Base-by-base conservation (phyloP, 2,888 invertebrate species). In the Drosophila meridionalis region DNA sequence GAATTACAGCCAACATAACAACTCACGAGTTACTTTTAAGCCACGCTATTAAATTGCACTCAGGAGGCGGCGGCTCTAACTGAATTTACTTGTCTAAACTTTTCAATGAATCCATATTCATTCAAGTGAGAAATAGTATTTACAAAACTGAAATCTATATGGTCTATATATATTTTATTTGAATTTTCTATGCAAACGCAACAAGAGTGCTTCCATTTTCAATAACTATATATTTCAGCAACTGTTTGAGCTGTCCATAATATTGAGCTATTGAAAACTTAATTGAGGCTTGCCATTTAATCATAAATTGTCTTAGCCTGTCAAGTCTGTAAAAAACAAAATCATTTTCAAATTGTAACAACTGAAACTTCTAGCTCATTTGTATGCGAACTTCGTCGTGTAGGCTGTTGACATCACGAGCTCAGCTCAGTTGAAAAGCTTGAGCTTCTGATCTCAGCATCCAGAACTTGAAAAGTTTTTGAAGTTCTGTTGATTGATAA, bases 1-100 rank as follows among this genome's bases (percentile, higher is more conserved):
- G 36, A 26, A 42, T 50, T 36, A 61, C 43, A 45, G n/a, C 59
- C 48, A 68, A 36, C 66, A 57, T 56, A 57, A 57, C 69, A 68
- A 30, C 69, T 68, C 69, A 38, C 50, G 26, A 59, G 38, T 20
- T 40, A 2, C 42, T 52, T 30, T 34, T 28, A 34, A 28, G 20
- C 0, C 14, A 8, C 26, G 34, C 40, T 20, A 40, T 6, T 58
- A 66, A 55, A 68, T 43, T 47, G 56, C 56, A 8, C 14, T 28
- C 30, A 42, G 57, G 26, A 11, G 69, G 34, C 48, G 28, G 34
- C 56, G 30, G 43, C 43, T 4, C 9, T 14, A 34, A 14, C 20
- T 48, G 14, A 68, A 40, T 55, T 36, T 1, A 12, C 12, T 20
- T 11, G 26, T 2, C 36, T 53, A 12, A 0, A 12, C 7, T 26